phyloP scores from a whole-genome alignment of 2,888 invertebrate genomes.

The Adineta ricciae region DNA sequence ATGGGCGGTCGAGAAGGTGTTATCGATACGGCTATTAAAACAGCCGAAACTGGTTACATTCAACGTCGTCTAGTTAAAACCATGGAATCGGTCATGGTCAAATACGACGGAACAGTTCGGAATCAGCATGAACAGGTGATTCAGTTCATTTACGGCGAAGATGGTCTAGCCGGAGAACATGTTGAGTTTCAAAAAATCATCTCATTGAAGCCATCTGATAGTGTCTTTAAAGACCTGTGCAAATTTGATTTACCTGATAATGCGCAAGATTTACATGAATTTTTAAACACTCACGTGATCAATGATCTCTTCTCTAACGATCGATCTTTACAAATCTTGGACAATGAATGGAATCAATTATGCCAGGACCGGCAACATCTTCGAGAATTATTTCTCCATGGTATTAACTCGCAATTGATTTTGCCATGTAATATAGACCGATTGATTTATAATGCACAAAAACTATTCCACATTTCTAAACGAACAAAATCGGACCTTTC shows the following conservation, averaged over 20 bases:
- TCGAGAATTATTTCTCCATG: constrained; percentile 79
- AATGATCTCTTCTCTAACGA: constrained; percentile 83
- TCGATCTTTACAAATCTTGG: constrained; percentile 70
- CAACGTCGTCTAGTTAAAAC: constrained; percentile 97
- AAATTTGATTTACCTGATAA: constrained; percentile 91
- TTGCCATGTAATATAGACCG: constrained; percentile 91
- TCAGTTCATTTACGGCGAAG: constrained; percentile 85
- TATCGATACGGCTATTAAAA: constrained; percentile 99
- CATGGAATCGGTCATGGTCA: constrained; percentile 84
- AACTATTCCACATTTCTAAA: constrained; percentile 95
- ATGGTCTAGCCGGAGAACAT: constrained; percentile 86
- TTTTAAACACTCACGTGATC: constrained; percentile 72
- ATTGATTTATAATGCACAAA: constrained; percentile 99
- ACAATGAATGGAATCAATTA: constrained; percentile 89
- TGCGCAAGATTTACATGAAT: constrained; percentile 63
- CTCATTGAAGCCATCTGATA: constrained; percentile 84
- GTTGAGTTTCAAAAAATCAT: constrained; percentile 91
- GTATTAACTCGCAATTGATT: constrained; percentile 73
- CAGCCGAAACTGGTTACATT: constrained; percentile 94
- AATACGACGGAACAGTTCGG: constrained; percentile 91
- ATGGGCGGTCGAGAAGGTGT: constrained; percentile 99
- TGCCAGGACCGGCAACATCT: constrained; percentile 74
- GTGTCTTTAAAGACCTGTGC: constrained; percentile 87
- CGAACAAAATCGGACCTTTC: constrained; percentile 82
- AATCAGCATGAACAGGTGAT: constrained; percentile 57